These are phyloP conservation scores for Calliopsis andreniformis DNA, from an alignment of 1,140 invertebrate genomes.

Conservation along the genomic window DNA sequence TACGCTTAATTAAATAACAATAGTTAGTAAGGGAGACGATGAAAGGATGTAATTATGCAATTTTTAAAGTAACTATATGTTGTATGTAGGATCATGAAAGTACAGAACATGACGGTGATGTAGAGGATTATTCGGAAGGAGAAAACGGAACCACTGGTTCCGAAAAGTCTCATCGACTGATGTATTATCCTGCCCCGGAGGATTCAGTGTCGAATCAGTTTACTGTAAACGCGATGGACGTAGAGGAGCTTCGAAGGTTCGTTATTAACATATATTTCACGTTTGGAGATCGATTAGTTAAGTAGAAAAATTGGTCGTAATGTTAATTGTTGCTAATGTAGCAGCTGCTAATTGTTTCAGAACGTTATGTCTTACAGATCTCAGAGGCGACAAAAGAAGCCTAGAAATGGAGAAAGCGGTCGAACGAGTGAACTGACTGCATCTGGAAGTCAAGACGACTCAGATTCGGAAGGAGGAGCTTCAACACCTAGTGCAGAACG, in stretches of 20 bases:
- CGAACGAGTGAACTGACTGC: constrained; percentile 81
- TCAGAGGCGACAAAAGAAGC: constrained; percentile 86
- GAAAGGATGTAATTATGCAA: too few relatives aligned
- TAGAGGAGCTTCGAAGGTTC: constrained; percentile 87
- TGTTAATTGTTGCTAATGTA: too few relatives aligned
- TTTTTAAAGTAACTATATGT: background rate
- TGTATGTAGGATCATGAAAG: constrained; percentile 85
- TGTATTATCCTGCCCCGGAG: constrained; percentile 81
- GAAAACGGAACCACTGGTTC: constrained; percentile 88
- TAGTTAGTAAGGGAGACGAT: background rate
- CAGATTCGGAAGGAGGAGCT: constrained; percentile 87
- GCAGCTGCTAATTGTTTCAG: too few relatives aligned
- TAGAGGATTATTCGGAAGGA: constrained; percentile 93
- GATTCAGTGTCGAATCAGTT: constrained; percentile 86
- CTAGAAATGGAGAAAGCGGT: constrained; percentile 80
- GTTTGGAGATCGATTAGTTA: background rate
- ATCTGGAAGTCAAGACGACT: constrained; percentile 86
- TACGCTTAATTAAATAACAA: constrained; percentile 6
- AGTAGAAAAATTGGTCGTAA: too few relatives aligned
- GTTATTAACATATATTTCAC: background rate
- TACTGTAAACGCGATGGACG: constrained; percentile 93
- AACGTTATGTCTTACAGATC: constrained; percentile 80
- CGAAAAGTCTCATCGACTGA: constrained; percentile 83
- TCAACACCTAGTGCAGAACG: constrained; percentile 81
- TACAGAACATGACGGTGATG: constrained; percentile 92